phyloP scores from a whole-genome alignment of 2,113 vertebrate genomes.

The Scytalopus superciliaris region DNA sequence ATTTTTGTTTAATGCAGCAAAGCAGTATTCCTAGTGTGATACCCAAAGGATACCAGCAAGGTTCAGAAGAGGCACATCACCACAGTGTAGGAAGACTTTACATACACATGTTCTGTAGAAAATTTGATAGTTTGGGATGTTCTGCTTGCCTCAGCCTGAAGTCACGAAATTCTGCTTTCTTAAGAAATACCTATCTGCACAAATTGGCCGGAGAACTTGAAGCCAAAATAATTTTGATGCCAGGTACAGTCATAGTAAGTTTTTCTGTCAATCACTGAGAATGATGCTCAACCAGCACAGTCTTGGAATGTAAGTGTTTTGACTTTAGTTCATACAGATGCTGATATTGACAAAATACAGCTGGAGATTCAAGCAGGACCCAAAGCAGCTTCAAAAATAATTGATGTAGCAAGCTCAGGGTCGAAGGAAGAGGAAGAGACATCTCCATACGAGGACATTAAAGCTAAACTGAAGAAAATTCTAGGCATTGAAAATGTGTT shows the following conservation, averaged over 20 bases:
- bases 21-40: constrained; percentile 47
- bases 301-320: neutral
- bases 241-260: constrained; percentile 68
- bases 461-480: constrained; percentile 77
- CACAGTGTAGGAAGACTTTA: neutral
- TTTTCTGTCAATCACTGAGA: neutral
- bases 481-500: constrained; percentile 42
- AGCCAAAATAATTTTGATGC: constrained; percentile 65
- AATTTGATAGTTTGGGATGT: constrained; percentile 59
- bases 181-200: constrained; percentile 65
- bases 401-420: constrained; percentile 56
- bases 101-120: constrained; percentile 34
- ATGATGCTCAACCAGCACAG: neutral
- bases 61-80: neutral
- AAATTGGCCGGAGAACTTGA: constrained; percentile 73
- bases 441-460: neutral
- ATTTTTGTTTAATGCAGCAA: constrained; percentile 54
- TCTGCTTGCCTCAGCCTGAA: constrained; percentile 71
- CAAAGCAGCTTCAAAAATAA: constrained; percentile 77
- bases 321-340: constrained; percentile 51
- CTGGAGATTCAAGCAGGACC: constrained; percentile 80
- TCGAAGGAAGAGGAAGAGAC: constrained; percentile 19
- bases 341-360: constrained; percentile 77
- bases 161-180: constrained; percentile 61
- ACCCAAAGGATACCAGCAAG: neutral